Conservation (phyloP, 2,113 vertebrate species). For the Falco punctatus region DNA sequence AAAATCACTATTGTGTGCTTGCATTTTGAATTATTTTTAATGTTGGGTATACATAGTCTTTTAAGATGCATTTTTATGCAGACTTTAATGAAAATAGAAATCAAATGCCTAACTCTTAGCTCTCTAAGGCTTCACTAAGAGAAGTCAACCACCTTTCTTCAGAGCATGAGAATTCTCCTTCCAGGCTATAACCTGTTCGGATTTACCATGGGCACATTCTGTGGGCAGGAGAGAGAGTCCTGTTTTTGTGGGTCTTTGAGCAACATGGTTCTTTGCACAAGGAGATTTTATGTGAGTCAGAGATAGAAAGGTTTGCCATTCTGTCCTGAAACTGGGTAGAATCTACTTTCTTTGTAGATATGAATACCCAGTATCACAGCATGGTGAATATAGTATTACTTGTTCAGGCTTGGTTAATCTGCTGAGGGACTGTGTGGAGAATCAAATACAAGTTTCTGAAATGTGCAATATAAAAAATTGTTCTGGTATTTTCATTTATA, state of each 20-base stretch:
- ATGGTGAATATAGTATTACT: background rate
- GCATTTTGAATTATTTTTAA: background rate
- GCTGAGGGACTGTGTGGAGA: background rate
- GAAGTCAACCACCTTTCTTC: background rate
- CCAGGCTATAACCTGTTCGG: background rate
- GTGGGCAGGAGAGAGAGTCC: background rate
- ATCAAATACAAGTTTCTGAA: background rate
- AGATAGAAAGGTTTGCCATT: background rate
- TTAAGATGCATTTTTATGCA: background rate
- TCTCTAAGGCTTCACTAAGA: background rate
- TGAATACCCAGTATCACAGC: background rate
- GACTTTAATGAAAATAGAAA: background rate
- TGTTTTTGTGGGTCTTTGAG: background rate
- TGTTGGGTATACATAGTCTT: background rate
- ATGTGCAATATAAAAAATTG: background rate
- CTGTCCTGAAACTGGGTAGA: background rate
- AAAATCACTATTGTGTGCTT: background rate
- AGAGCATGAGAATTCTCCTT: background rate
- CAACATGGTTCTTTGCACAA: background rate
- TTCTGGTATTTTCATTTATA: background rate
- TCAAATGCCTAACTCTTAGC: background rate
- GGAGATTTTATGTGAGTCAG: background rate
- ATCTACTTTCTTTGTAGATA: background rate
- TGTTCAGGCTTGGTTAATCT: background rate
- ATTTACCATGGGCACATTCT: background rate